A percentile compares a stretch with the other conserved stretches of the same genome.
Conservation (phyloP, 2,888 invertebrate species). For the Campoplex nolae region DNA sequence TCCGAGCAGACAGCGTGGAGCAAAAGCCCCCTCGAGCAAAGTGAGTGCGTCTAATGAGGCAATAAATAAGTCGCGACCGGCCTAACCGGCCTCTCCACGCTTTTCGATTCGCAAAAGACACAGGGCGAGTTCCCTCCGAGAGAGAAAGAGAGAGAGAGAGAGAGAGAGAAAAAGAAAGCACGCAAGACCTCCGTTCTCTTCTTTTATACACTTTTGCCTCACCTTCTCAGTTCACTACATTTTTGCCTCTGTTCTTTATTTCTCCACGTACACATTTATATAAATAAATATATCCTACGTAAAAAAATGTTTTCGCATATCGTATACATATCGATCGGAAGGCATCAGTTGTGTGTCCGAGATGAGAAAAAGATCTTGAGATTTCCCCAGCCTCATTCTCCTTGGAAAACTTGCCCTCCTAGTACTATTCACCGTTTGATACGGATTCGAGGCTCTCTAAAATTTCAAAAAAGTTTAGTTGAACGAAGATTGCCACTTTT, state of each 20-base stretch:
- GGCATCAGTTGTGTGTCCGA: background rate
- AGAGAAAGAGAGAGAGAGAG: conserved; percentile 9
- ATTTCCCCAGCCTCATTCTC: conserved; percentile 21
- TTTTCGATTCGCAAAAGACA: conserved; percentile 77
- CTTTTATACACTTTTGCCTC: conserved; percentile 75
- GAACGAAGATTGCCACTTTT: background rate
- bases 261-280: background rate
- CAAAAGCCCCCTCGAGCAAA: conserved; percentile 81
- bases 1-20: conserved; percentile 85
- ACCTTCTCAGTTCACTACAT: conserved; percentile 69
- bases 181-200: conserved; percentile 80
- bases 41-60: conserved; percentile 85
- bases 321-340: background rate
- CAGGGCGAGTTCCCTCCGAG: conserved; percentile 18
- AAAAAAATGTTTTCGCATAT: background rate
- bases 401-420: background rate
- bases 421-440: background rate
- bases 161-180: conserved; percentile 20
- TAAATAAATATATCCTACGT: conserved; percentile 1
- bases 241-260: conserved; percentile 48
- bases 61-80: conserved; percentile 84
- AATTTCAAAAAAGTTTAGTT: background rate
- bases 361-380: conserved; percentile 44
- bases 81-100: conserved; percentile 84
- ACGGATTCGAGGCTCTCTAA: background rate